These are phyloP conservation scores for Acanthurus tractus DNA, from an alignment of 2,797 vertebrate species.

Conservation along the genomic window DNA sequence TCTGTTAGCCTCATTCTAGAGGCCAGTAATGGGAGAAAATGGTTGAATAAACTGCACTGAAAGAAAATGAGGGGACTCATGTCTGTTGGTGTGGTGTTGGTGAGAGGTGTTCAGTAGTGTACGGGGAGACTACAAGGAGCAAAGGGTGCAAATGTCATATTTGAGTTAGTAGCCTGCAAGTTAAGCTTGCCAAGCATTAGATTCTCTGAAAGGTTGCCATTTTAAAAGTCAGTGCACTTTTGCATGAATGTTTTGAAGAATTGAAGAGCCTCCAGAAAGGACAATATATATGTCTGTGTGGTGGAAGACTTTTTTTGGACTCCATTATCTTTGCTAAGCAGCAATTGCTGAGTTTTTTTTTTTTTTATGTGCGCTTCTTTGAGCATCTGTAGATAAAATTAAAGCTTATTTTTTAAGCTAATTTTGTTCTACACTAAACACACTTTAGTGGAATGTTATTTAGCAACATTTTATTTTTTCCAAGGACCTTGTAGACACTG, in stretches of 20 bases:
- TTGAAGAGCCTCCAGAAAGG: neutral
- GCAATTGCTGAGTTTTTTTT: neutral
- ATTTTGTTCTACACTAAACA: too few species aligned
- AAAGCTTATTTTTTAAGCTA: too few species aligned
- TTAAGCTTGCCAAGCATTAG: neutral
- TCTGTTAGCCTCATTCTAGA: constrained; percentile 26
- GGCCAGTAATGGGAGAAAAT: constrained; percentile 19
- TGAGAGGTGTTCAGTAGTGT: constrained; percentile 13
- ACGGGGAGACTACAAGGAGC: constrained; percentile 14
- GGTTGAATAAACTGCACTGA: constrained; percentile 18
- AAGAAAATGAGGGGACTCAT: constrained; percentile 9
- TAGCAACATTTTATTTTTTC: too few species aligned
- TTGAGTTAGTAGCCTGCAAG: constrained; percentile 13
- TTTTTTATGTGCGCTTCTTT: neutral
- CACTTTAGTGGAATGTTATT: too few species aligned
- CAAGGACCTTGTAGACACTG: too few species aligned
- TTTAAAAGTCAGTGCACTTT: neutral
- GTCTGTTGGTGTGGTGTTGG: constrained; percentile 7
- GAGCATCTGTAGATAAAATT: neutral
- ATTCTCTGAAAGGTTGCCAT: neutral
- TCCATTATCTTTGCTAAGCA: constrained; percentile 34
- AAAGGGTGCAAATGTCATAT: constrained; percentile 19
- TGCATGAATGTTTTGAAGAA: neutral
- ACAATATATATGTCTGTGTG: neutral
- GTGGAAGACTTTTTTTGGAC: neutral